Conservation (phyloP, 2,888 invertebrate species). For the Zygothrica quintamaculata region DNA sequence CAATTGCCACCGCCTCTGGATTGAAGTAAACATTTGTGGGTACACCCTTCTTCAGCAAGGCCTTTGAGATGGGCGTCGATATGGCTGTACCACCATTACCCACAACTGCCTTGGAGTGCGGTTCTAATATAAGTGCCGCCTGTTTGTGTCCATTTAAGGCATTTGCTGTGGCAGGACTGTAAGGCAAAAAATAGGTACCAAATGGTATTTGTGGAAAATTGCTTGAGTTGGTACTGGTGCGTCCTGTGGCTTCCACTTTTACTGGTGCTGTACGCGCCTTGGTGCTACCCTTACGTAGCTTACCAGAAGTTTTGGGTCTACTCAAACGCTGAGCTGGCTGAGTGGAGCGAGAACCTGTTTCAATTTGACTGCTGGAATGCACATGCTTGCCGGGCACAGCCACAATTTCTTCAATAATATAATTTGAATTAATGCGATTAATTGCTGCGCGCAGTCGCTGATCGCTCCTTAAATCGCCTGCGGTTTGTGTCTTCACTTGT, state of each 20-base stretch:
- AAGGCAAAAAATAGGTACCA: constrained; percentile 82
- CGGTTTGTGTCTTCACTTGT: constrained; percentile 64
- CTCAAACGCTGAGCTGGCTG: constrained; percentile 17
- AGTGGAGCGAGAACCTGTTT: not conserved
- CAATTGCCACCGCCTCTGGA: constrained; percentile 89
- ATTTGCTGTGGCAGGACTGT: constrained; percentile 58
- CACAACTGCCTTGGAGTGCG: constrained; percentile 88
- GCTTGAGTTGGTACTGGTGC: constrained; percentile 78
- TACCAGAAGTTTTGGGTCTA: constrained; percentile 27
- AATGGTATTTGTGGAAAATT: constrained; percentile 82
- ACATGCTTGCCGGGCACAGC: constrained; percentile 78
- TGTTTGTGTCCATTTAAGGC: constrained; percentile 60
- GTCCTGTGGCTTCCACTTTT: constrained; percentile 81
- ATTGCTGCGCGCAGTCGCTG: constrained; percentile 74
- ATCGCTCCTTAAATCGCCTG: constrained; percentile 70
- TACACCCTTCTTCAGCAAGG: constrained; percentile 87
- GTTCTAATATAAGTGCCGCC: constrained; percentile 86
- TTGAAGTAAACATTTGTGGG: constrained; percentile 88
- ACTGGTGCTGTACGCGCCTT: constrained; percentile 45
- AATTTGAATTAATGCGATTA: constrained; percentile 79
- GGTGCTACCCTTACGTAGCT: constrained; percentile 26
- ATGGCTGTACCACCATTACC: constrained; percentile 89
- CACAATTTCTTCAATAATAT: constrained; percentile 81
- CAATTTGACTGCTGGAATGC: constrained; percentile 46
- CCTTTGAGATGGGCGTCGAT: constrained; percentile 89